phyloP scores from a whole-genome alignment of 1,140 invertebrate genomes.

The honey bee (Apis mellifera) region Amel_HAv3.1 CM009935.2:7126001-7126500 shows the following conservation, averaged over 20 bases:
- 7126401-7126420: too few relatives aligned
- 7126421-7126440: too few relatives aligned
- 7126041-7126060: constrained; percentile 55
- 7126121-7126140: neutral
- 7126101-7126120: constrained; percentile 44
- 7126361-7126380: neutral
- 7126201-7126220: neutral
- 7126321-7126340: neutral
- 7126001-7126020: constrained; percentile 25
- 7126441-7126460: too few relatives aligned
- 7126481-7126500: too few relatives aligned
- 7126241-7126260: constrained; percentile 57
- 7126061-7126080: constrained; percentile 54
- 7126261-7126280: constrained; percentile 55
- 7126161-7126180: neutral
- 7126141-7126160: neutral
- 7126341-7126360: too few relatives aligned
- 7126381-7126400: neutral
- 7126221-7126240: constrained; percentile 18
- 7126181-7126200: neutral
- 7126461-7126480: too few relatives aligned
- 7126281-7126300: constrained; percentile 57
- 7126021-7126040: constrained; percentile 37
- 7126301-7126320: constrained; percentile 17
- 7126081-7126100: constrained; percentile 60